Base-by-base conservation (phyloP, 2,888 invertebrate genomes). In the Himalopsyche anomala region DNA sequence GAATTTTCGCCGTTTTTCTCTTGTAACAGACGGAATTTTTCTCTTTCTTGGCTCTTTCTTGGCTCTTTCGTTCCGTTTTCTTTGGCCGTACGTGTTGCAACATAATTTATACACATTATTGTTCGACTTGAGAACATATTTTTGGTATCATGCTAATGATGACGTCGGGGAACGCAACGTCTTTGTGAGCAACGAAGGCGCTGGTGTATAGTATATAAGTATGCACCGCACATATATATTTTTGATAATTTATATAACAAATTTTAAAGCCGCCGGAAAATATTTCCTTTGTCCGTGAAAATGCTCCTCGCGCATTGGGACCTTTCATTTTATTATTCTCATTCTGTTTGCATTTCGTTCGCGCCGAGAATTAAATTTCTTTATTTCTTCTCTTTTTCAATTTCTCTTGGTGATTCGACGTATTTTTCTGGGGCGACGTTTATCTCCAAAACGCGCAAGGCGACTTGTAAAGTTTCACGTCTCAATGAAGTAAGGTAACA, bases 191-290 rank as follows among this genome's bases (percentile, higher is more conserved):
- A 28, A 62, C 19, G 62, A 28, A 19, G 62, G 62, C 62, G 62
- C 62, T 62, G 28, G 62, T 62, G 62, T 62, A 62, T 0, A 51
- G 62, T 62, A 62, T 2, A 51, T 51, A 51, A 62, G 28, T 62
- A 62, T 28, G 0, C 28, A 28, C 28, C 2, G 28, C 28, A 11
- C n/a, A 62, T 1, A 62, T 62, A 62, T 19, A 62, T 62, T 62
- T 62, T 19, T 62, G 19, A 62, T 62, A 62, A 62, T 62, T 62
- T 62, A 62, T 62, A 62, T 62, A 62, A 62, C 62, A 62, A 62
- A 62, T 62, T 62, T 62, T 62, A 62, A 62, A 62, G 8, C 62
- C 62, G 62, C 62, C 62, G 62, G 19, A 28, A 62, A 62, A 62
- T 28, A 28, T 62, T 62, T 62, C 62, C 62, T 62, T 62, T 62